A percentile compares a stretch with the other conserved stretches of the same genome.
Evolutionary conservation across 2,888 invertebrate species (phyloP).

Genomic region (Chalcis sispes): DNA sequence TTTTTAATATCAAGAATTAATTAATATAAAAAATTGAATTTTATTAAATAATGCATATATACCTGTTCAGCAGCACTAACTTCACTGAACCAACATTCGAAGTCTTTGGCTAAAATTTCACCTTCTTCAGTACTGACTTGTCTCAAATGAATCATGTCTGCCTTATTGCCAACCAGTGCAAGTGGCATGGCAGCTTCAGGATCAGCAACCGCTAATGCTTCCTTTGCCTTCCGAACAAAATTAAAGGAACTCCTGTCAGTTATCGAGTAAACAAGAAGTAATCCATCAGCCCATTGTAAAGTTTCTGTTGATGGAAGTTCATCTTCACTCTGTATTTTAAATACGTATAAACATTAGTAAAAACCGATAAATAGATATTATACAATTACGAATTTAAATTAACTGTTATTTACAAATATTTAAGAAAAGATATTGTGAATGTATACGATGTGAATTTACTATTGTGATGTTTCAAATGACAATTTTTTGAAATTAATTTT

Average conservation of each 20-base stretch:
- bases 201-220: conserved; percentile 77
- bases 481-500: background rate
- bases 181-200: conserved; percentile 86
- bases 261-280: conserved; percentile 92
- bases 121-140: conserved; percentile 93
- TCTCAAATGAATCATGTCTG: conserved; percentile 92
- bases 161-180: conserved; percentile 93
- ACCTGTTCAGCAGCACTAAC: conserved; percentile 92
- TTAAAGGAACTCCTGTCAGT: conserved; percentile 91
- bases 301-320: conserved; percentile 86
- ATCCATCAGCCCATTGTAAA: conserved; percentile 93
- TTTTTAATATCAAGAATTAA: too few relatives aligned
- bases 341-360: conserved; percentile 21
- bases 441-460: background rate
- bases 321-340: conserved; percentile 80
- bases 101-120: conserved; percentile 90
- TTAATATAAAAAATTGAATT: too few relatives aligned
- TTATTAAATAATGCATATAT: too few relatives aligned
- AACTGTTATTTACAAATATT: background rate
- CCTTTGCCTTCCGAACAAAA: conserved; percentile 86
- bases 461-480: background rate
- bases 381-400: background rate
- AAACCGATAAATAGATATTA: conserved; percentile 21
- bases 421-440: background rate
- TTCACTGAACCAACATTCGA: conserved; percentile 92